Evolutionary conservation across 1,140 invertebrate genomes (phyloP).

Genomic region (Cherax destructor): DNA sequence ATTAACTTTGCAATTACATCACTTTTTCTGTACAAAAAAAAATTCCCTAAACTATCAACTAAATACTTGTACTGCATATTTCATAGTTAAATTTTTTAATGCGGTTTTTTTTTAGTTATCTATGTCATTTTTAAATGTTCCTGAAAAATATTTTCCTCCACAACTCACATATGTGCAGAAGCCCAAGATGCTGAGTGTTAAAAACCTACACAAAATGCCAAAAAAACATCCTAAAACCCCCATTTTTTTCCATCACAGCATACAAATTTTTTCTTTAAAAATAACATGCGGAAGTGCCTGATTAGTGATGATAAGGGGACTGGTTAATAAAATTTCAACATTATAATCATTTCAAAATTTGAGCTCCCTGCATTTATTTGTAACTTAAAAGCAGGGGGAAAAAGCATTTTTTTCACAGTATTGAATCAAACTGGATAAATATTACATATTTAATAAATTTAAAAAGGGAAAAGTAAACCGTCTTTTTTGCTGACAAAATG

Average conservation of each 20-base stretch:
- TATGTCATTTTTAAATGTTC: not conserved
- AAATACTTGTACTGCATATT: no score
- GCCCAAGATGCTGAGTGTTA: slow-evolving; percentile 19
- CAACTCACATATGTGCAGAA: not conserved
- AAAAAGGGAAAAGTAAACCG: slow-evolving; percentile 24
- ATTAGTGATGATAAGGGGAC: slow-evolving; percentile 43
- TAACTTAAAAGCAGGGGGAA: not conserved
- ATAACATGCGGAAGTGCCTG: slow-evolving; percentile 61
- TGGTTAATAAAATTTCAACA: slow-evolving; percentile 27
- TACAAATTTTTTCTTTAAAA: slow-evolving; percentile 65
- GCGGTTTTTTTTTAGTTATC: no score
- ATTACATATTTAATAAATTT: not conserved
- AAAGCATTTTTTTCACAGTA: not conserved
- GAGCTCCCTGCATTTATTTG: not conserved
- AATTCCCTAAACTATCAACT: no score
- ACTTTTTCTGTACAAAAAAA: no score
- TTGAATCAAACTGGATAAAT: not conserved
- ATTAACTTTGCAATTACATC: no score
- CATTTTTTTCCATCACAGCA: slow-evolving; percentile 62
- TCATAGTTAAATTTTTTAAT: no score
- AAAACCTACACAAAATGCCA: slow-evolving; percentile 49
- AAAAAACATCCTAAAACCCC: slow-evolving; percentile 56
- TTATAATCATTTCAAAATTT: not conserved
- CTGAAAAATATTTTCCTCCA: slow-evolving; percentile 14
- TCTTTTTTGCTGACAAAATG: slow-evolving; percentile 36